These are phyloP conservation scores for Calliphora vicina DNA, from an alignment of 1,140 invertebrate genomes.

Conservation along the genomic window DNA sequence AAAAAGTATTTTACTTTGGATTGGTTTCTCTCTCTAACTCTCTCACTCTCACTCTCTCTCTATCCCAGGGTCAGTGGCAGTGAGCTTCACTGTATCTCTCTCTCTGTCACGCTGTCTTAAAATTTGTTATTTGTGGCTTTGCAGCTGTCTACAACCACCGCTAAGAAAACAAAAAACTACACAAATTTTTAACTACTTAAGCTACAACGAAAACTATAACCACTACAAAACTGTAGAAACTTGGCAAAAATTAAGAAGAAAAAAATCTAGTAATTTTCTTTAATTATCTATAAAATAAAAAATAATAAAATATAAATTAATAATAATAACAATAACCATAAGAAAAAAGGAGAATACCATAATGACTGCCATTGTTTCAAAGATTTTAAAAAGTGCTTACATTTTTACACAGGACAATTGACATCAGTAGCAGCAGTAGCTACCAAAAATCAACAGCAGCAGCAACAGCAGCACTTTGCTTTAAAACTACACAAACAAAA, in stretches of 20 bases:
- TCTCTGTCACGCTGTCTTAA: no score
- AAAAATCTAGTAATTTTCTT: neutral
- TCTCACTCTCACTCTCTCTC: neutral
- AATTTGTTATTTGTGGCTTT: neutral
- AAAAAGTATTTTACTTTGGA: conserved; percentile 11
- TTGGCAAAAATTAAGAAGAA: neutral
- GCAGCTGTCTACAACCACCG: neutral
- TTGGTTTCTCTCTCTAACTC: neutral
- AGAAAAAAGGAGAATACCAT: neutral
- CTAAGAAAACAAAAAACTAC: neutral
- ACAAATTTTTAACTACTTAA: neutral
- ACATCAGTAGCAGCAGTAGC: neutral
- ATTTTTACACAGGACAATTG: neutral
- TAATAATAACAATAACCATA: neutral
- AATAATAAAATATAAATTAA: neutral
- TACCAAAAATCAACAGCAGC: neutral
- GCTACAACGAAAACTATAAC: neutral
- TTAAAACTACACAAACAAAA: neutral
- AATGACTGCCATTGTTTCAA: conserved; percentile 18
- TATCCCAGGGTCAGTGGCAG: no score
- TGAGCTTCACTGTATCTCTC: no score
- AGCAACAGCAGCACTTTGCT: neutral
- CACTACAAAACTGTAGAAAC: neutral
- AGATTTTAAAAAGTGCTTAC: neutral
- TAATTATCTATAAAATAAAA: no score